Evolutionary conservation across 2,113 vertebrate species (phyloP), one percentile per base, ranked within the genome.

Genomic region (Cathartes aura): DNA sequence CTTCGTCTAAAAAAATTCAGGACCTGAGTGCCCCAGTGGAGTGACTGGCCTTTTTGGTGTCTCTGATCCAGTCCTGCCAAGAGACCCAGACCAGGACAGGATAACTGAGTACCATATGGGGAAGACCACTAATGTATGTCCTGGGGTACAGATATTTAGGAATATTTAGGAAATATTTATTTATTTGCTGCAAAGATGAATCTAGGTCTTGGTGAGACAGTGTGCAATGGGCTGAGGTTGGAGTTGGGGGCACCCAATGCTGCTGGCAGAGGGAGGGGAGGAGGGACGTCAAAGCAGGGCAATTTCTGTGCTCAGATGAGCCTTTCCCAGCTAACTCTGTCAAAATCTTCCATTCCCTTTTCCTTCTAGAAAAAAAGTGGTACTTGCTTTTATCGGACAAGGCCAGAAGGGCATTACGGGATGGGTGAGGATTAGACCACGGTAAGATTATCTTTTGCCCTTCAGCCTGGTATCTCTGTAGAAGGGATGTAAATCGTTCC

Each of bases 21-120:
- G 20, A 82, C 58, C 8, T 24, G 16, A 56, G 34, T 14, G 9
- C 2, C 4, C 8, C 0, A 0, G 11, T 53, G 43, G 58, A 76
- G 8, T 30, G 30, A 8, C 23, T 50, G 59, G 23, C 2, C 36
- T 34, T 68, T 68, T 88, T 52, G 30, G 8, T 7, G 1, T 19
- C 42, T 90, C 2, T 2, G 50, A 86, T 23, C 18, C 36, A 62
- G 24, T 26, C 16, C 24, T 76, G 15, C 34, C 50, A 76, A 73
- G 48, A 66, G 21, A 21, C 18, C 8, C 34, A 5, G 8, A 38
- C 6, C 5, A 18, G 16, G 13, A 45, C 32, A 59, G 15, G 15
- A 47, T 47, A 82, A 76, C 9, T 9, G 36, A 53, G n/a, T 32
- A 13, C 14, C 8, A 8, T 38, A 38, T 12, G 5, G 11, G 10